These are phyloP conservation scores for Pseudococcus viburni DNA, from an alignment of 2,888 invertebrate genomes.

Conservation along the genomic window DNA sequence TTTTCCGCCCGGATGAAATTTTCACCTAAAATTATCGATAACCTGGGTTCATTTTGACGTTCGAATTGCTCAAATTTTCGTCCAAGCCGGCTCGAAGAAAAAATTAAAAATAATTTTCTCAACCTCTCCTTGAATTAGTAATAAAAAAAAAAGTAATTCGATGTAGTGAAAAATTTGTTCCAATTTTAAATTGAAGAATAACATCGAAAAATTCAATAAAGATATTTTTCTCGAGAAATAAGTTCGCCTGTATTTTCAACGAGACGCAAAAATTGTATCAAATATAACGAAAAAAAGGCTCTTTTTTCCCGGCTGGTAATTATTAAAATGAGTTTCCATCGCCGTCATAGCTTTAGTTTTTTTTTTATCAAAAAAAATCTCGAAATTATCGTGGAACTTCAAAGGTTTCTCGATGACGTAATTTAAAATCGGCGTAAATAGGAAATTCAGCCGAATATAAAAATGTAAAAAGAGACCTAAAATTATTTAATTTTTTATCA, in stretches of 20 bases:
- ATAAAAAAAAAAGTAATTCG: neutral
- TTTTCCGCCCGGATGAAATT: too few relatives aligned
- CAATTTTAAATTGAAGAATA: slow-evolving; percentile 11
- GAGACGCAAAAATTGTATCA: neutral
- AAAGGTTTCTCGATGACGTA: neutral
- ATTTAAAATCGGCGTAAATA: neutral
- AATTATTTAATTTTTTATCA: neutral
- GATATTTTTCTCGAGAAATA: neutral
- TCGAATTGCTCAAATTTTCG: too few relatives aligned
- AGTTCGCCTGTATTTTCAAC: neutral
- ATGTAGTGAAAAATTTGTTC: neutral
- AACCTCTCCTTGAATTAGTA: neutral
- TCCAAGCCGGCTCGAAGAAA: too few relatives aligned
- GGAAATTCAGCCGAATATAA: neutral
- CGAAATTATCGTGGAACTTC: neutral
- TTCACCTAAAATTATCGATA: too few relatives aligned
- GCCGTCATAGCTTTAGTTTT: neutral
- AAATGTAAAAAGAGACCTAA: neutral
- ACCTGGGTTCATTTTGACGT: too few relatives aligned
- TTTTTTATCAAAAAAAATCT: slow-evolving; percentile 4
- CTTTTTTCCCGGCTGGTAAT: neutral
- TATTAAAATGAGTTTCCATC: neutral
- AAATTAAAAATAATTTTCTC: too few relatives aligned
- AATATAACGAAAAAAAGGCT: neutral
- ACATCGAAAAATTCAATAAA: neutral